Evolutionary conservation across 2,888 invertebrate species (phyloP), one percentile per base, ranked within the genome.

Genomic region (Iphiclides podalirius): DNA sequence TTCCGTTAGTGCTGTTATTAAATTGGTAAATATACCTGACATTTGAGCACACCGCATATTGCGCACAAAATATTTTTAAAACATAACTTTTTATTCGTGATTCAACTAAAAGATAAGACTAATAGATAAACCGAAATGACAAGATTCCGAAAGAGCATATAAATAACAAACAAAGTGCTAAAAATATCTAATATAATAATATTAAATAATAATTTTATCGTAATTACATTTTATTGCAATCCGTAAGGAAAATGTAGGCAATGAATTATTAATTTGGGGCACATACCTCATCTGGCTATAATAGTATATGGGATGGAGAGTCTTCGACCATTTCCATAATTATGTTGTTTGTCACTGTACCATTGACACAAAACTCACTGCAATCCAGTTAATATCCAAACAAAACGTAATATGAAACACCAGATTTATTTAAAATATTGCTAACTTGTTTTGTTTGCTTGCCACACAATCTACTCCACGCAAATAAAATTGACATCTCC

Each of bases 221-320:
- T 6, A 20, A 6, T 20, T 4, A 20, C 6, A 20, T 20, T 20
- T 20, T 6, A 6, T 20, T 20, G 20, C 4, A 20, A 3, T 20
- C 4, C 6, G 20, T 6, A 20, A 33, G 39, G 46, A 39, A 39
- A 46, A 20, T 39, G 7, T 14, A 38, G 7, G 4, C 11, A 31
- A 13, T 46, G 15, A 33, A 46, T 46, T 14, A 39, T 47, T 47
- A 26, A 48, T 43, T 49, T 38, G 20, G 43, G 20, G 4, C 43
- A 49, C 47, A 28, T 49, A 49, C 49, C 49, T 49, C 43, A 49
- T 43, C 11, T 38, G 42, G 34, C 38, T 34, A 36, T 36, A 38
- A 38, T 38, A 20, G 15, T 20, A 13, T 11, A 28, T 38, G 11
- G 13, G 23, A 26, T n/a, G 7, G 4, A 14, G 8, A 28, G n/a